Base-by-base conservation (phyloP, 1,140 invertebrate genomes). In the Solenopsis fugax region DNA sequence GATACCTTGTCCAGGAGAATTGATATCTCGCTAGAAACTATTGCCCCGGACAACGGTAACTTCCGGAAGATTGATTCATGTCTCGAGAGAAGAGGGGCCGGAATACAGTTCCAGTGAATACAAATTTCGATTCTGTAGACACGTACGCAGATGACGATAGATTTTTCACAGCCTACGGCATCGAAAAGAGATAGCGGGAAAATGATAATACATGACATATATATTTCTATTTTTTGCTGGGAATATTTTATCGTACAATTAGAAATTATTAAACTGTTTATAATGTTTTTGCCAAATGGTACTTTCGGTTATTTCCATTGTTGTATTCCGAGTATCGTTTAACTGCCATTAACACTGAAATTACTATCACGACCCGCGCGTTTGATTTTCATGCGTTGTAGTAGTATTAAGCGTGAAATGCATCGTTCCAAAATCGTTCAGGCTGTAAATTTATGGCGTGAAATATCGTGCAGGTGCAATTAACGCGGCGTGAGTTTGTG, bases 51-150 rank as follows among this genome's bases (percentile, higher is more conserved):
- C 80, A 73, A 73, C 67, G 13, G 69, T 75, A 84, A 84, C 69
- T 84, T 84, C 41, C 80, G 56, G 80, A 84, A 62, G 69, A 84
- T 84, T 84, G 80, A 84, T 84, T 84, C 80, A 45, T 75, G 69
- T 75, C 41, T 72, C 69, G 16, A 13, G 72, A 75, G 54, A 45
- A 62, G 41, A 73, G 41, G 50, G 45, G 13, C n/a, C 41, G 18
- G 41, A 6, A 52, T 50, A 48, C 71, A 71, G 73, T 73, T 84
- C 45, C 41, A 37, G 16, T 10, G 41, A 82, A 48, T 58, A 54
- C n/a, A 41, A 41, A 75, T 75, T 75, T 60, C 41, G 3, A 50
- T 60, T 62, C 69, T 41, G 16, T 48, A 60, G 50, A 60, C 18
- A 50, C 41, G 16, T 54, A 2, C 12, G 21, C 54, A 2, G 9